Evolutionary conservation across 2,797 vertebrate species (phyloP), one percentile per base, ranked within the genome.

Genomic region (Darevskia nairensis): DNA sequence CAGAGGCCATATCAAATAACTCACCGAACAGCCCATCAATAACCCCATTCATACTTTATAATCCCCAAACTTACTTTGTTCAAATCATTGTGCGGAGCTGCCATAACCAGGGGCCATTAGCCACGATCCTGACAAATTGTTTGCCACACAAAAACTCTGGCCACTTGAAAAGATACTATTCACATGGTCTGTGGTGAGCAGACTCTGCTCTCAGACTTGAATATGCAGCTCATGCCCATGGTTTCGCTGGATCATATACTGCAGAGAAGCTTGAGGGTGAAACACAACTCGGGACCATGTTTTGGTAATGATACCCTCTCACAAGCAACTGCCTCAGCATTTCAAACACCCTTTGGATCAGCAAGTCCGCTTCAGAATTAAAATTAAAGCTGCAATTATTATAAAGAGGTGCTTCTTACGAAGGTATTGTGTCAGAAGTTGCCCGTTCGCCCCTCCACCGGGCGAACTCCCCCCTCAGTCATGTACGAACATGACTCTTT

Each of bases 1-100:
- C 89, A 92, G 79, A 76, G 11, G n/a, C 61, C 86, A 59, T 77
- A 90, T 88, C 88, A 88, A 13, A 8, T 82, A 89, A 91, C 19
- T 85, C 44, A 89, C 35, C 80, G 6, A 94, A 69, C 69, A 92
- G 75, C 82, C 79, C 81, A 83, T n/a, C 78, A 88, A 29, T 68
- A 80, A 80, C 68, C n/a, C 76, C 35, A 87, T 80, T 87, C 8
- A 84, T 64, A 90, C 80, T 76, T 88, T 89, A 78, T 89, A 88
- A 91, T 91, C 81, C 87, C 83, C 1, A 84, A 74, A 89, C 64
- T 85, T 59, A 21, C 39, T 90, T 86, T 93, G 76, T 84, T 92
- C 78, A 92, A 87, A 78, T 87, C 6, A 71, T 84, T 86, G 59
- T 17, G 88, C 85, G 35, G 89, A 86, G 32, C 13, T 41, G 41